Base-by-base conservation (phyloP, 2,797 vertebrate species). In the Crenichthys baileyi region DNA sequence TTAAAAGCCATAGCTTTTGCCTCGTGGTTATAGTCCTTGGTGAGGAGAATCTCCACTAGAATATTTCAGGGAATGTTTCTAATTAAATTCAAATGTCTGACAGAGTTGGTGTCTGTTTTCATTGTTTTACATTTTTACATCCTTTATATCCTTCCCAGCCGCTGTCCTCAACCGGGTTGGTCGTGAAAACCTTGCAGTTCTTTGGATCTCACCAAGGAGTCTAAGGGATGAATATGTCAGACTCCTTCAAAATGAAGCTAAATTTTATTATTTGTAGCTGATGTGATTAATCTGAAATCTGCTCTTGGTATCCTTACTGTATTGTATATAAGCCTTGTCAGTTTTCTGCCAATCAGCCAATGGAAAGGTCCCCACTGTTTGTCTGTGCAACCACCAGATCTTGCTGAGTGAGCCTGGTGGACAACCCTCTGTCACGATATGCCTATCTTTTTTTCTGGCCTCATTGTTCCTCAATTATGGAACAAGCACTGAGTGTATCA, bases 401-500 rank as follows among this genome's bases (percentile, higher is more conserved):
- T 83, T 76, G 70, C 0, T n/a, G 53, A 41, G 73, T 84, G 85
- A 92, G 65, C 81, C 83, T 82, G 79, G 82, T 85, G 75, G 86
- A 85, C 75, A 26, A 77, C 58, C 83, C 72, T 60, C 76, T 83
- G 75, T 83, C 79, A n/a, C 18, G 31, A 48, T 70, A 76, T 65
- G 24, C 72, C 67, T 65, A 5, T 76, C 84, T 83, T 85, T 83
- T 77, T 84, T 83, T 86, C 58, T 73, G 79, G 77, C 82, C 82
- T 89, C 80, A 92, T 92, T 92, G 90, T 92, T 91, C 83, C 76
- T 87, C 91, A 91, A 91, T 94, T 91, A 92, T 86, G 22, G 72
- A 89, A 91, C 88, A 89, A 87, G 86, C 82, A 79, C 83, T 39
- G 79, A 76, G 85, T 78, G 75, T 84, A 85, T 90, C 78, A 9